Conservation (phyloP, 2,797 vertebrate species). For the Knipowitschia caucasica region DNA sequence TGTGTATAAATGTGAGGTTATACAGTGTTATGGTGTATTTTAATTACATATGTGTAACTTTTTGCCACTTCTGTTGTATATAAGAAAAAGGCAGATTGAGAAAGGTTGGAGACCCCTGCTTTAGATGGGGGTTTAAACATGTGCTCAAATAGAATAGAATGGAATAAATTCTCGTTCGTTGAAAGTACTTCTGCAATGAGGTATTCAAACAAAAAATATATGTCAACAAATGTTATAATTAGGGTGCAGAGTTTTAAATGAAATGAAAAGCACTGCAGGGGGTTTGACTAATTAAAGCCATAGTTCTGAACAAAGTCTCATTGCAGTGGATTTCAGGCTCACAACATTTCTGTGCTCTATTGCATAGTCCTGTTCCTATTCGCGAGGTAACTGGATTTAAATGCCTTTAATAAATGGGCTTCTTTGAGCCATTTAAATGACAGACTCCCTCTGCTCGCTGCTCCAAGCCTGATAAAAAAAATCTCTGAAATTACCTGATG, state of each 20-base stretch:
- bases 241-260: too few species aligned
- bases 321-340: not conserved
- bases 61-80: too few species aligned
- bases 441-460: conserved; percentile 37
- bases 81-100: too few species aligned
- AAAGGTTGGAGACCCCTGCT: too few species aligned
- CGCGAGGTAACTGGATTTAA: conserved; percentile 28
- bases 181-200: not conserved
- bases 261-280: not conserved
- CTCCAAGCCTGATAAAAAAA: conserved; percentile 45
- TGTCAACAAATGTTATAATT: too few species aligned
- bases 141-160: too few species aligned
- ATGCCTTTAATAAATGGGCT: conserved; percentile 40
- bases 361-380: not conserved
- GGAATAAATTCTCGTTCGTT: too few species aligned
- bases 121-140: too few species aligned
- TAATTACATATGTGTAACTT: too few species aligned
- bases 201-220: not conserved
- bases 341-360: not conserved
- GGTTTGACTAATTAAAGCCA: not conserved
- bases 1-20: too few species aligned
- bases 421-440: conserved; percentile 25
- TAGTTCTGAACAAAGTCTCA: not conserved
- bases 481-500: conserved; percentile 38
- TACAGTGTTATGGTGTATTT: too few species aligned